Evolutionary conservation across 92 coral and sea anemone genomes (phyloP), one percentile per base, ranked within the genome.

Genomic region (Plumapathes pennacea): DNA sequence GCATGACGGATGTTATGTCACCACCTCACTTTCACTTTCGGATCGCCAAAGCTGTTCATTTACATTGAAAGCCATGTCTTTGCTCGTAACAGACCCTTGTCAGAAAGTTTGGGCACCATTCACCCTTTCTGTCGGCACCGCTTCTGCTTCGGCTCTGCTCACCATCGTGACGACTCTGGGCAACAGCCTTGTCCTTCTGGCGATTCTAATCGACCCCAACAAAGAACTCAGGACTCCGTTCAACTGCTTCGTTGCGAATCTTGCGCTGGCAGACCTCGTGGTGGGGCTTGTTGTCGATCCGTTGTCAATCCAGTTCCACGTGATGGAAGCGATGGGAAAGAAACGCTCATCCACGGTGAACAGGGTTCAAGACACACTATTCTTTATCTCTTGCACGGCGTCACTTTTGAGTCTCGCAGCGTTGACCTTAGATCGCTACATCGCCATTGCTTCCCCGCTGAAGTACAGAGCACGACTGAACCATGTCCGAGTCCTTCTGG

Each of bases 401-500:
- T 91, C 97, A 31, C 28, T 91, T 34, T 37, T 91, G 54, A 88
- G 97, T 26, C 50, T 91, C 13, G 92, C 86, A 1, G 86, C 89
- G 1, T 49, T 91, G 63, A 85, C 97, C 0, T 81, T 84, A 4
- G 97, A 91, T 33, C 83, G 97, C 37, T 82, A 78, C 47, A 46
- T 82, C 13, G 95, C 96, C 5, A 84, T 91, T 9, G 82, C 74
- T 17, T 75, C 88, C 18, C 88, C 94, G 9, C 38, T 77, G 49
- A 27, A 75, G 58, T 80, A 91, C 49, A 84, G 75, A 31, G 69
- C 86, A 8, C 52, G 52, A 25, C 76, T 83, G 26, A 56, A 78
- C 50, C 80, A 75, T 25, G 57, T 7, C 11, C 55, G 86, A 42
- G 80, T 82, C 10, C 46, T 60, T 20, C 24, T 76, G 22, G 80